phyloP scores from a whole-genome alignment of 1,140 invertebrate species.

The Varroa destructor region DNA sequence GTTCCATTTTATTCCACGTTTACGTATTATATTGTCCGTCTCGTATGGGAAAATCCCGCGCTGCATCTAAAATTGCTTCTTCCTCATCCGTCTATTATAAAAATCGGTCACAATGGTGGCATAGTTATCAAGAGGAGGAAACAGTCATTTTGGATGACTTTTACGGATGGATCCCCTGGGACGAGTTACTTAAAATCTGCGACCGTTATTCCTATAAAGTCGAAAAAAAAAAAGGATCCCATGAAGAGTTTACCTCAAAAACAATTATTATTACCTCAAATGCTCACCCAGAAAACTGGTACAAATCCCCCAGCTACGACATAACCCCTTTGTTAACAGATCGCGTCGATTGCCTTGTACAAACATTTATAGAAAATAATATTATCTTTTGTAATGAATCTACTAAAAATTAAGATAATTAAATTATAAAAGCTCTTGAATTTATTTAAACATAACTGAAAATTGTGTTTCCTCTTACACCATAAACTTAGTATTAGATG shows the following conservation, averaged over 20 bases:
- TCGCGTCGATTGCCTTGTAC: too few relatives aligned
- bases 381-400: too few relatives aligned
- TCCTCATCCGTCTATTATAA: background rate
- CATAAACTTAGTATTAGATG: too few relatives aligned
- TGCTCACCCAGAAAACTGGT: background rate
- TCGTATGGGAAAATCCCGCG: background rate
- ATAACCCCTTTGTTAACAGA: too few relatives aligned
- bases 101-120: background rate
- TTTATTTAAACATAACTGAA: too few relatives aligned
- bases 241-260: background rate
- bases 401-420: too few relatives aligned
- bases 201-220: slow-evolving; percentile 11
- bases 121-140: background rate
- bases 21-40: background rate
- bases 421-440: too few relatives aligned
- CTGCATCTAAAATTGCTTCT: background rate
- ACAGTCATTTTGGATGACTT: background rate
- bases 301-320: background rate
- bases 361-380: too few relatives aligned
- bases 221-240: background rate
- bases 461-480: too few relatives aligned
- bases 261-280: background rate
- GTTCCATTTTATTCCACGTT: background rate
- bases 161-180: background rate
- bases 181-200: slow-evolving; percentile 17